phyloP scores from a whole-genome alignment of 2,797 vertebrate species.

The Phataginus tricuspis region DNA sequence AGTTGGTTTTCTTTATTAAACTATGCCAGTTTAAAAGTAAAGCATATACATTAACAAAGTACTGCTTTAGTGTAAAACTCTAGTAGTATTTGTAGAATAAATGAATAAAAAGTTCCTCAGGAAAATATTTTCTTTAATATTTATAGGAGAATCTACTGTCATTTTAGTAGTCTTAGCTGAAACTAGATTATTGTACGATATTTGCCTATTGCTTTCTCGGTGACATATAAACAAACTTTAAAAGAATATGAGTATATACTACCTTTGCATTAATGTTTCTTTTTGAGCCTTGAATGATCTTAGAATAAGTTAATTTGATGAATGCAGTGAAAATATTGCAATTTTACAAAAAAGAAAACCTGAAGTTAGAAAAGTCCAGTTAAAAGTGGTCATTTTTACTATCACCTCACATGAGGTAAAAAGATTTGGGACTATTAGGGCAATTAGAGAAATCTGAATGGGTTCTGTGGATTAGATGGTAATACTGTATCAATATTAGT shows the following conservation, averaged over 20 bases:
- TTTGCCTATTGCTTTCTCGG: slow-evolving; percentile 5
- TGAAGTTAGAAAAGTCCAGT: not conserved
- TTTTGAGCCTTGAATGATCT: not conserved
- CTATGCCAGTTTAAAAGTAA: not conserved
- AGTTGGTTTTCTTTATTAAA: not conserved
- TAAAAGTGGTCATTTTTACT: not conserved
- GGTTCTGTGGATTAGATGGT: not conserved
- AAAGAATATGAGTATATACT: not conserved
- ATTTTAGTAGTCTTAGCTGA: not conserved
- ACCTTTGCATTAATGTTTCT: not conserved
- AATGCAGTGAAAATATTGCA: not conserved
- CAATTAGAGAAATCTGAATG: not conserved
- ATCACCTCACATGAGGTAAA: not conserved
- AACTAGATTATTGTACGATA: not conserved
- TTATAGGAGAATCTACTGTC: not conserved
- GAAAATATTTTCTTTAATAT: not conserved
- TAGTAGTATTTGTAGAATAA: not conserved
- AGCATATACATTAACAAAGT: not conserved
- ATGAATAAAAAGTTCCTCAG: not conserved
- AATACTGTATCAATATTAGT: not conserved
- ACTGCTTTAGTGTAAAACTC: not conserved
- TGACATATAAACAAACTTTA: not conserved
- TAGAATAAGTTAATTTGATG: slow-evolving; percentile 9
- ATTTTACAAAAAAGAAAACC: not conserved
- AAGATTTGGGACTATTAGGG: not conserved